These are phyloP conservation scores for Nemotelus nigrinus DNA, from an alignment of 2,888 invertebrate genomes.

Conservation along the genomic window DNA sequence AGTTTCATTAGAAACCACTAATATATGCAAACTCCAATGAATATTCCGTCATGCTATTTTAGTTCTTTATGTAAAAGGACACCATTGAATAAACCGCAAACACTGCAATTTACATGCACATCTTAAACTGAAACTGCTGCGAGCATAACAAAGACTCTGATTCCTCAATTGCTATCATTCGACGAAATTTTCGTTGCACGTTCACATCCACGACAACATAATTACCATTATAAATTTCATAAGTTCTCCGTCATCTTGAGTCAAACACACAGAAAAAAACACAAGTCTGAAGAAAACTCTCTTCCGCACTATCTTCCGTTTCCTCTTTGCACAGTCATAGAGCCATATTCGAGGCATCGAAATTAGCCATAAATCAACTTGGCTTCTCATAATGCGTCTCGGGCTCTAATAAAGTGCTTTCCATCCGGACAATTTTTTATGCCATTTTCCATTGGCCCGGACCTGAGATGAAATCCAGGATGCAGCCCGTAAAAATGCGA, in stretches of 20 bases:
- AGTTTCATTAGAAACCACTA: too few relatives aligned
- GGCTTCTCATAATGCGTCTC: conserved; percentile 38
- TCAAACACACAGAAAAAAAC: neutral
- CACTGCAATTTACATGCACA: too few relatives aligned
- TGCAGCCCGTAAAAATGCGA: conserved; percentile 30
- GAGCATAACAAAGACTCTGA: neutral
- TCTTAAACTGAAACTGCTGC: too few relatives aligned
- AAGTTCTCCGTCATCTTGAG: neutral
- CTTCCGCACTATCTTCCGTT: neutral
- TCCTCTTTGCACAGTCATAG: neutral
- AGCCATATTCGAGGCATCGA: conserved; percentile 12
- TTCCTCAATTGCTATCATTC: conserved; percentile 23
- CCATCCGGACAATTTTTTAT: conserved; percentile 40
- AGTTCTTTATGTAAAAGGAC: too few relatives aligned
- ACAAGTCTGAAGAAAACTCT: neutral
- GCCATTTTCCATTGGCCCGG: conserved; percentile 31
- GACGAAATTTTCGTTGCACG: neutral
- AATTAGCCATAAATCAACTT: conserved; percentile 43
- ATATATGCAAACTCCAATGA: too few relatives aligned
- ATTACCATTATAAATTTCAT: conserved; percentile 37
- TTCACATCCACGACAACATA: conserved; percentile 7
- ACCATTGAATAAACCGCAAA: too few relatives aligned
- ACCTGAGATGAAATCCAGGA: conserved; percentile 2
- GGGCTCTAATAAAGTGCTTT: conserved; percentile 48
- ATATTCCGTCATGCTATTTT: too few relatives aligned